A percentile compares a stretch with the other conserved stretches of the same genome.
phyloP scores from a whole-genome alignment of 1,140 invertebrate species.

The Grapholita molesta region DNA sequence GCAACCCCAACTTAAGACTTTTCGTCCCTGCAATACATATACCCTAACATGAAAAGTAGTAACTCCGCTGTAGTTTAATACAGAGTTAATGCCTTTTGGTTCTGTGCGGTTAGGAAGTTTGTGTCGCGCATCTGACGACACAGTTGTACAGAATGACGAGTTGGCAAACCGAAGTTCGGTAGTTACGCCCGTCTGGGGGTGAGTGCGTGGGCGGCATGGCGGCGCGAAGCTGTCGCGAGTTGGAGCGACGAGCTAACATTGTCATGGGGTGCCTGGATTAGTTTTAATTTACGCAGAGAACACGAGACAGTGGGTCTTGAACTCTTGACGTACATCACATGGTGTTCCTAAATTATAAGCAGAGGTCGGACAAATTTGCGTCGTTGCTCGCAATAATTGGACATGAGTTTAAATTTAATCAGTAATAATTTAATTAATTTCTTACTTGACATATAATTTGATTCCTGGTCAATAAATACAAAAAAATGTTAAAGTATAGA shows the following conservation, averaged over 20 bases:
- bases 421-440: too few species aligned
- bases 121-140: background rate
- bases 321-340: too few species aligned
- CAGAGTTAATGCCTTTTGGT: background rate
- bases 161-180: background rate
- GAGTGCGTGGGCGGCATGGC: background rate
- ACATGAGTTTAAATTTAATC: too few species aligned
- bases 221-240: conserved; percentile 26
- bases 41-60: background rate
- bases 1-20: background rate
- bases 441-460: too few species aligned
- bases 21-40: background rate
- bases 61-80: background rate
- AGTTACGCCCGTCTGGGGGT: background rate
- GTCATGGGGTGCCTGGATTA: conserved; percentile 10
- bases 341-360: too few species aligned
- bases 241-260: conserved; percentile 21
- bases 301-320: too few species aligned
- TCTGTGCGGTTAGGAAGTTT: background rate
- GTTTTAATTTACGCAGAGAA: background rate
- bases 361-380: too few species aligned
- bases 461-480: too few species aligned
- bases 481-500: too few species aligned
- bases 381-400: too few species aligned
- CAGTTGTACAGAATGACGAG: background rate